Conservation (phyloP, 2,113 vertebrate species). For the Zosterops borbonicus region DNA sequence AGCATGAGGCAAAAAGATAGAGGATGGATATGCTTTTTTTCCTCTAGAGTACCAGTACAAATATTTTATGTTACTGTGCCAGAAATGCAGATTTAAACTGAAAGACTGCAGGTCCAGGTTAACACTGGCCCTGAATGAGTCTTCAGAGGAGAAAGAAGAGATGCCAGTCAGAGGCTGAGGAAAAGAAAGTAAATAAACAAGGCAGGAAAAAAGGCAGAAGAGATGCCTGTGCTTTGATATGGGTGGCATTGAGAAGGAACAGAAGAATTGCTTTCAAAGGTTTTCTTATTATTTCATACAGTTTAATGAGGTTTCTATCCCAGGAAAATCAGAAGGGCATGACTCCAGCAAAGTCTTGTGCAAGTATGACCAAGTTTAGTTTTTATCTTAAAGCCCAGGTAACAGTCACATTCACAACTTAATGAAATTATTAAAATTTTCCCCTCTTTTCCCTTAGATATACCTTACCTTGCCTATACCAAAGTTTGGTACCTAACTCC, state of each 20-base stretch:
- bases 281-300: background rate
- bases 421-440: background rate
- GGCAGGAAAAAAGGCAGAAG: background rate
- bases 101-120: background rate
- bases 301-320: background rate
- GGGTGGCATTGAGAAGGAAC: background rate
- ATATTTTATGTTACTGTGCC: background rate
- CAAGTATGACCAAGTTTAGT: background rate
- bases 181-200: background rate
- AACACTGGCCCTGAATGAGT: background rate
- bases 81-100: constrained; percentile 27
- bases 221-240: background rate
- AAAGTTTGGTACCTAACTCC: background rate
- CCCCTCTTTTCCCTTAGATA: background rate
- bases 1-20: background rate
- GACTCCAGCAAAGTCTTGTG: background rate
- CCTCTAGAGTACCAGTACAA: background rate
- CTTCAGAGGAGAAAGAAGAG: background rate
- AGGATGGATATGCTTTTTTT: background rate
- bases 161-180: constrained; percentile 26
- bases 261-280: background rate
- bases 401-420: background rate
- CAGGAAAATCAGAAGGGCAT: background rate
- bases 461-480: background rate
- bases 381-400: background rate